Evolutionary conservation across 2,888 invertebrate species (phyloP), one percentile per base, ranked within the genome.

Genomic region (Agapetus fuscipes): DNA sequence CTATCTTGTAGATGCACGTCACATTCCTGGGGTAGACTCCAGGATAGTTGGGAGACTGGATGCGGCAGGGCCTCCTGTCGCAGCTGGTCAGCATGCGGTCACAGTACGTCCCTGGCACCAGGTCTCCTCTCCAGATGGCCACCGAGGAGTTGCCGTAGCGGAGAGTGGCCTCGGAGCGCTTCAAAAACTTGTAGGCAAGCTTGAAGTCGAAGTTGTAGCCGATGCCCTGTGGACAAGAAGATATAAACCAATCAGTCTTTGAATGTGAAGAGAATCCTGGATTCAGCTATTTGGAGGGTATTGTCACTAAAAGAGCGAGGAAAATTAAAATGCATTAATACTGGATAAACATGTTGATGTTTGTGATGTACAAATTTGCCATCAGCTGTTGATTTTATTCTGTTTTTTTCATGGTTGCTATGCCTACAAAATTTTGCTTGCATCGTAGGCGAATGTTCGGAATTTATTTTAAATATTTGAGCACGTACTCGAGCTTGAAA

Each of bases 41-140:
- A 9, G 89, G 89, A 61, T 85, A 90, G 71, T 91, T 91, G 9
- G 90, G 91, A 15, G 88, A 88, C 62, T 86, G 84, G 45, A 87
- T 78, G 46, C 84, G 78, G 62, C 83, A 83, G 30, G 67, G 66
- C 49, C 64, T 61, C 43, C 76, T 72, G 60, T 82, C 82, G 60
- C 87, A 87, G 58, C 81, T 80, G 54, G 81, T 83, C 52, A 86
- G 73, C 52, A 84, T 74, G 53, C 85, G 76, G 65, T 86, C 85
- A 62, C 87, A 87, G 60, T 84, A 84, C 46, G 82, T 82, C 48
- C 80, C 83, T 12, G 78, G 72, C 34, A 83, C 78, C 41, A 80
- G 64, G 52, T 84, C 82, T 15, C 87, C 87, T 35, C 86, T 67
- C 76, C 83, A 84, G 43, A 81, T 81, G 33, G 66, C 73, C 55